Percentiles rank a stretch among this genome's conserved stretches.
Conservation (phyloP, 2,113 vertebrate species). For the Setophaga coronata region DNA sequence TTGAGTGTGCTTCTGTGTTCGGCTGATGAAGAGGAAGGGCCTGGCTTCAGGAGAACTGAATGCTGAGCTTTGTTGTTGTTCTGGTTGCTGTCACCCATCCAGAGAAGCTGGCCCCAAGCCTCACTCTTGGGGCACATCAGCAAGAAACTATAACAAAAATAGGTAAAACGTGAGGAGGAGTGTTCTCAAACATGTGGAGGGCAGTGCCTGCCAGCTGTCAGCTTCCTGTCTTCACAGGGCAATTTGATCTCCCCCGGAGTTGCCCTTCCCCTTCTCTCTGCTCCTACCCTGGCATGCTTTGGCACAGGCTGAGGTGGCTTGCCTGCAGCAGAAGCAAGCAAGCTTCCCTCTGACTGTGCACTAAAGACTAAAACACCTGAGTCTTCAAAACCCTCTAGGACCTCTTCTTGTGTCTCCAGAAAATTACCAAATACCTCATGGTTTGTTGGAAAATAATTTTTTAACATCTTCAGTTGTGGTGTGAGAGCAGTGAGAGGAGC, state of each 20-base stretch:
- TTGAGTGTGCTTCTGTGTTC: neutral
- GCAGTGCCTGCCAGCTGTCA: neutral
- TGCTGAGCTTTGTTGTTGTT: neutral
- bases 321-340: neutral
- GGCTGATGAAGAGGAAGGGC: neutral
- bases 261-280: neutral
- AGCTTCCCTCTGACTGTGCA: neutral
- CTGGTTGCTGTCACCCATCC: neutral
- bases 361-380: neutral
- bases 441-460: neutral
- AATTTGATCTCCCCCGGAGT: neutral
- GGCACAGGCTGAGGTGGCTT: neutral
- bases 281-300: neutral
- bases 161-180: neutral
- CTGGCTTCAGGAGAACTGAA: neutral
- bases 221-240: neutral
- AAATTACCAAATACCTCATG: accelerated
- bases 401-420: neutral
- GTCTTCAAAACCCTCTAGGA: neutral
- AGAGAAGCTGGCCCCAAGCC: neutral
- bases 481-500: neutral
- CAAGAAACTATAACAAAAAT: neutral
- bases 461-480: accelerated
- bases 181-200: neutral
- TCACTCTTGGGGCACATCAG: neutral